phyloP scores from a whole-genome alignment of 2,888 invertebrate genomes.

The Ectobius pallidus region DNA sequence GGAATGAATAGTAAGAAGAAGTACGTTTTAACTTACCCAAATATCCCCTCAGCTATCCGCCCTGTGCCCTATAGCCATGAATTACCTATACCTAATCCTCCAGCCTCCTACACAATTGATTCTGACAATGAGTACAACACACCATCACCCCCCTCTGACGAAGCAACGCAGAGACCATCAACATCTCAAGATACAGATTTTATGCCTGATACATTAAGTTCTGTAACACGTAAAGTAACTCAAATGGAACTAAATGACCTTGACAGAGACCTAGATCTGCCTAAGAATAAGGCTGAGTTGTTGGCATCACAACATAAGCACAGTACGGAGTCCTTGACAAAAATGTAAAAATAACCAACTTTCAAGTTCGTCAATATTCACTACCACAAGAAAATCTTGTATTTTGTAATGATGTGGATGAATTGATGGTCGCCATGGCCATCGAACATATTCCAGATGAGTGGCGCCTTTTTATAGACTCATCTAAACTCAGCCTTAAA shows the following conservation, averaged over 20 bases:
- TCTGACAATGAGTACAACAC: neutral
- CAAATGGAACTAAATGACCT: constrained; percentile 3
- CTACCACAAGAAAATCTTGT: constrained; percentile 6
- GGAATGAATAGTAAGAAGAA: constrained; percentile 2
- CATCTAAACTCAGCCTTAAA: neutral
- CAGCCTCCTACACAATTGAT: constrained; percentile 10
- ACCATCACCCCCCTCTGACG: neutral
- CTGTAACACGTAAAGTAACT: neutral
- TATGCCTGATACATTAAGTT: constrained; percentile 4
- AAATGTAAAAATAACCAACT: neutral
- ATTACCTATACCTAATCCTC: neutral
- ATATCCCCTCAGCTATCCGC: neutral
- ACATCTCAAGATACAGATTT: constrained; percentile 16
- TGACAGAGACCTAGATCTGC: neutral
- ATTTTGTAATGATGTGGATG: constrained; percentile 9
- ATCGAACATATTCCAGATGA: constrained; percentile 13
- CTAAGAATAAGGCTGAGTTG: neutral
- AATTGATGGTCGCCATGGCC: neutral
- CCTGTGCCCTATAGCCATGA: neutral
- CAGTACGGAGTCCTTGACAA: neutral
- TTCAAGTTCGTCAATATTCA: neutral
- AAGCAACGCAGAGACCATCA: constrained; percentile 3
- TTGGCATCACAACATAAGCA: neutral
- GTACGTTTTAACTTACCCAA: neutral
- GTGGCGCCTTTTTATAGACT: constrained; percentile 1